Evolutionary conservation across 2,888 invertebrate species (phyloP).

Genomic region (Poecilus cupreus): DNA sequence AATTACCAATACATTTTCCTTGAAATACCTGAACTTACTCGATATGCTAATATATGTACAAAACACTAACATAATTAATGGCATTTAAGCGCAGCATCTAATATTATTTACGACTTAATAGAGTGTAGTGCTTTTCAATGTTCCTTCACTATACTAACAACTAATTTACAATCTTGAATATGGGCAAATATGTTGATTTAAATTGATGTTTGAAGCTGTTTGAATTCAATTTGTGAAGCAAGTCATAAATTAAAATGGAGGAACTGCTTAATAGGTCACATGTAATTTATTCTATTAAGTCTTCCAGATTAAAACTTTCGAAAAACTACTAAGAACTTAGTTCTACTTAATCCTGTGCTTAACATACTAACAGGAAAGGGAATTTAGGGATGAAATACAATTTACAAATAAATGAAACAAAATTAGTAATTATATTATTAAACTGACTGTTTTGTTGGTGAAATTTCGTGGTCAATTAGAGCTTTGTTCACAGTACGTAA

Average conservation of each 20-base stretch:
- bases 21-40: too few species aligned
- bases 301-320: not conserved
- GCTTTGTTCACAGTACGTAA: not conserved
- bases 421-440: conserved; percentile 7
- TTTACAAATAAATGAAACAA: conserved; percentile 9
- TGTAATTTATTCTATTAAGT: not conserved
- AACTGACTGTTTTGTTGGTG: not conserved
- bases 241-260: not conserved
- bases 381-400: not conserved
- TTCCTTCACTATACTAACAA: too few species aligned
- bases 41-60: too few species aligned
- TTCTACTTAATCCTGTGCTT: not conserved
- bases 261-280: not conserved
- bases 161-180: too few species aligned
- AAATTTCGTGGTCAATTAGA: not conserved
- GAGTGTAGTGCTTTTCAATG: too few species aligned
- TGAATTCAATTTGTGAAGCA: not conserved
- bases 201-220: too few species aligned
- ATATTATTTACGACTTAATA: too few species aligned
- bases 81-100: too few species aligned
- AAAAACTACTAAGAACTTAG: conserved; percentile 5
- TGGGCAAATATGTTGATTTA: too few species aligned
- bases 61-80: too few species aligned
- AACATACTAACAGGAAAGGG: not conserved
- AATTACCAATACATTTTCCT: too few species aligned